A percentile compares a stretch with the other conserved stretches of the same genome.
phyloP scores from a whole-genome alignment of 1,140 invertebrate genomes.

The Trachymyrmex septentrionalis region DNA sequence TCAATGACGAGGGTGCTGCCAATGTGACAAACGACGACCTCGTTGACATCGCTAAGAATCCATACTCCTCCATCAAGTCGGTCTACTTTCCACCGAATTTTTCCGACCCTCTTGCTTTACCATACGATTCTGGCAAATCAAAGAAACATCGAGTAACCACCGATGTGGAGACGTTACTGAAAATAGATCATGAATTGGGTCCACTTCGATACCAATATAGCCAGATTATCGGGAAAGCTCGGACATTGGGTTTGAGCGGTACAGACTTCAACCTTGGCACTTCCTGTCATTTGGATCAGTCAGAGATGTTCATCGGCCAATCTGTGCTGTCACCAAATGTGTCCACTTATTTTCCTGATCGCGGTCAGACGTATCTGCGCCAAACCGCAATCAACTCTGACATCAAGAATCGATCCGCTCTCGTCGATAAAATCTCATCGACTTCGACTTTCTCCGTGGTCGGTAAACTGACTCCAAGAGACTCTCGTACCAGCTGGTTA shows the following conservation, averaged over 20 bases:
- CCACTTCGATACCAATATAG: constrained; percentile 71
- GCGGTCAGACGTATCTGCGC: background rate
- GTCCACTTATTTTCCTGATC: constrained; percentile 33
- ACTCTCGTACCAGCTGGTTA: constrained; percentile 20
- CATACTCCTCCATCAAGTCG: constrained; percentile 71
- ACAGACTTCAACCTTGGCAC: background rate
- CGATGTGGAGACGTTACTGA: constrained; percentile 66
- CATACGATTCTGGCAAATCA: background rate
- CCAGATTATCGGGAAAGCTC: constrained; percentile 68
- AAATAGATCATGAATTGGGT: constrained; percentile 72
- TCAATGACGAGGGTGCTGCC: constrained; percentile 28
- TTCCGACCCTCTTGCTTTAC: background rate
- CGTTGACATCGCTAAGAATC: constrained; percentile 70
- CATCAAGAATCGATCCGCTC: constrained; percentile 21
- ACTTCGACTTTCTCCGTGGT: constrained; percentile 32
- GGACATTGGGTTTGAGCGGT: constrained; percentile 52
- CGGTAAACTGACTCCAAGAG: constrained; percentile 9
- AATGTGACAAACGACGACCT: constrained; percentile 52
- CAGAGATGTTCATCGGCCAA: background rate
- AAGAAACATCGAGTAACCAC: constrained; percentile 18
- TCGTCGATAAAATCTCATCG: constrained; percentile 54
- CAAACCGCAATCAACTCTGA: background rate
- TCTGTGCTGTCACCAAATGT: background rate
- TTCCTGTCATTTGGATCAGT: background rate
- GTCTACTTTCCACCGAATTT: constrained; percentile 66